Evolutionary conservation across 2,888 invertebrate genomes (phyloP).

Genomic region (Agapostemon virescens): DNA sequence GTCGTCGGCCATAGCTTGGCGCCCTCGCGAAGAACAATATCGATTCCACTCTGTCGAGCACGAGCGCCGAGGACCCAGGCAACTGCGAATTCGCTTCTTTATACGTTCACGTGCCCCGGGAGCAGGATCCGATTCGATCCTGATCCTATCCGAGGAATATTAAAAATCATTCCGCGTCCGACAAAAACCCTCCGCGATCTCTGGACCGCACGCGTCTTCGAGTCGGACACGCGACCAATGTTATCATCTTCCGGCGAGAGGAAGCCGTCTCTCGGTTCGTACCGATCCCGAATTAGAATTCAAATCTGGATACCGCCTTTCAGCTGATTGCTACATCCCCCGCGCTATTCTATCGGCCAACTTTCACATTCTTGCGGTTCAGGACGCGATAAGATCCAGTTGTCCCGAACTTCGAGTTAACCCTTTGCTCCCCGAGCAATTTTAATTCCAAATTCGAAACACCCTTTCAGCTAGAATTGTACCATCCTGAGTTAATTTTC

Average conservation of each 20-base stretch:
- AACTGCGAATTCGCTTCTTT: slow-evolving; percentile 30
- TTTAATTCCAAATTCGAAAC: too few species aligned
- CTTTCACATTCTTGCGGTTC: neutral
- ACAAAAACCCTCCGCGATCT: slow-evolving; percentile 11
- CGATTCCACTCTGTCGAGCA: slow-evolving; percentile 48
- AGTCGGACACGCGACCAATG: slow-evolving; percentile 1
- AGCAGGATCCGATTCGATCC: neutral
- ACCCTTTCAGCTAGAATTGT: too few species aligned
- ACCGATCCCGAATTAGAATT: neutral
- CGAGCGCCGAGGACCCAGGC: slow-evolving; percentile 7
- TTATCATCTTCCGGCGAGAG: neutral
- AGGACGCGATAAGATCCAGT: neutral
- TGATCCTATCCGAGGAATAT: slow-evolving; percentile 32
- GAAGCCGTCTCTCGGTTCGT: neutral
- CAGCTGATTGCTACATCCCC: neutral
- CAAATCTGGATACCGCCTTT: neutral
- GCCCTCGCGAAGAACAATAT: slow-evolving; percentile 36
- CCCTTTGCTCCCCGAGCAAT: too few species aligned
- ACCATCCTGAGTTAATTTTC: too few species aligned
- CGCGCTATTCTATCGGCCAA: neutral
- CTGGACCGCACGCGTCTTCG: slow-evolving; percentile 14
- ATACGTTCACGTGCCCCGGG: slow-evolving; percentile 29
- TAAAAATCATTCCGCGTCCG: slow-evolving; percentile 48
- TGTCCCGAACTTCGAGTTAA: neutral
- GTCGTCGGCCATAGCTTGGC: neutral